Base-by-base conservation (phyloP, 2,113 vertebrate genomes). In the Alligator mississippiensis region DNA sequence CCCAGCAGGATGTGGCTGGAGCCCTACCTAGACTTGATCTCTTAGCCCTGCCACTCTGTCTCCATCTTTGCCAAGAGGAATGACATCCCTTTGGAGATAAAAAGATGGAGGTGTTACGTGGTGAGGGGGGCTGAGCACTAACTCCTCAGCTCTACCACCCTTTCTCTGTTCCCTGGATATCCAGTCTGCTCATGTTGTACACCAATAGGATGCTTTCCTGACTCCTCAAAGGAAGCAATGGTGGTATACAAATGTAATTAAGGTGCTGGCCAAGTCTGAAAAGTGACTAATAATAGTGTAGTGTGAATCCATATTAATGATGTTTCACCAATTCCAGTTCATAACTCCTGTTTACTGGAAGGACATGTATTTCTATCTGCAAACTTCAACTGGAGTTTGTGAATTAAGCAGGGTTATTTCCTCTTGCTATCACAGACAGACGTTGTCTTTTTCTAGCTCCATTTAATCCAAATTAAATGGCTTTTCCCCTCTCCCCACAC, bases 11-110 rank as follows among this genome's bases (percentile, higher is more conserved):
- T 68, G 64, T 66, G 11, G 2, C 91, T 98, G 95, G 97, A 98
- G 86, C 90, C 98, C 16, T 98, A 98, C 55, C 94, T 98, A 15
- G 98, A 98, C 82, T 96, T 98, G 16, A 2, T 93, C 55, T 98
- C 98, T 0, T 98, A 97, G 90, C 98, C 98, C 6, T 98, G 98
- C 86, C 95, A 98, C 5, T 92, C 98, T 1, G 96, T 98, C 60
- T 98, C 96, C 85, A 82, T 98, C 57, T 98, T 98, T 3, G 96
- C 98, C 87, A 98, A 96, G 75, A 96, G 58, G 22, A 90, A 93
- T 59, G 88, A 93, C 77, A 97, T 98, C 57, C 97, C 95, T 28
- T 98, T 98, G 76, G 94, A 98, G 30, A 96, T 96, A 25, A 98
- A 98, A 17, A 62, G 2, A 81, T 98, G 2, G 83, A 96, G 11